Evolutionary conservation across 2,113 vertebrate genomes (phyloP).

Genomic region (Otus sunia): DNA sequence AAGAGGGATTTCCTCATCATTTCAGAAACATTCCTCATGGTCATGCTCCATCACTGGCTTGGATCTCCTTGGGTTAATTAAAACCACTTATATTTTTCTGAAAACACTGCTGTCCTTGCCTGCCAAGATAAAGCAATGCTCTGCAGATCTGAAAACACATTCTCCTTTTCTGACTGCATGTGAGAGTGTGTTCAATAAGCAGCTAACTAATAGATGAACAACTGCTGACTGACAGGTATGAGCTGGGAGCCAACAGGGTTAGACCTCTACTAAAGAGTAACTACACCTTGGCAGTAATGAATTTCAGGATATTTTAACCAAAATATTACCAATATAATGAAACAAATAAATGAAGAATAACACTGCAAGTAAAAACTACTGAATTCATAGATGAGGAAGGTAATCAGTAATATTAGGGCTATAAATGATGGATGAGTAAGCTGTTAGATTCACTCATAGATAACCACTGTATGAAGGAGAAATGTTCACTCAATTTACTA

Average conservation of each 20-base stretch:
- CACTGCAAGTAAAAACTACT: not conserved
- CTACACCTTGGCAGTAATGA: not conserved
- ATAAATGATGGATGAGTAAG: not conserved
- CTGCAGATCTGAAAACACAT: not conserved
- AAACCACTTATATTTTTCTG: not conserved
- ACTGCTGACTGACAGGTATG: accelerated
- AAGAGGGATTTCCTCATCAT: not conserved
- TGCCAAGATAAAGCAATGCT: not conserved
- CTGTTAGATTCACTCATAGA: not conserved
- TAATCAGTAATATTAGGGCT: not conserved
- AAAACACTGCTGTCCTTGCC: not conserved
- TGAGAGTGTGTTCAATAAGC: not conserved
- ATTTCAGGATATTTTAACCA: not conserved
- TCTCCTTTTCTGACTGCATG: not conserved
- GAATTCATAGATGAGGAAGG: not conserved
- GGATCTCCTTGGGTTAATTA: not conserved
- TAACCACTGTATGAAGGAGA: not conserved
- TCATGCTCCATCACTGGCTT: not conserved
- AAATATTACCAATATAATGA: not conserved
- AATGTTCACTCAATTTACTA: not conserved
- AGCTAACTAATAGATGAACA: not conserved
- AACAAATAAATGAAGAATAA: not conserved
- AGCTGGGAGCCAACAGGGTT: not conserved
- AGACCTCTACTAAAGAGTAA: not conserved
- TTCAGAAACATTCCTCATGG: not conserved